Evolutionary conservation across 2,888 invertebrate species (phyloP), one percentile per base, ranked within the genome.

Genomic region (Pyrrhia umbra): DNA sequence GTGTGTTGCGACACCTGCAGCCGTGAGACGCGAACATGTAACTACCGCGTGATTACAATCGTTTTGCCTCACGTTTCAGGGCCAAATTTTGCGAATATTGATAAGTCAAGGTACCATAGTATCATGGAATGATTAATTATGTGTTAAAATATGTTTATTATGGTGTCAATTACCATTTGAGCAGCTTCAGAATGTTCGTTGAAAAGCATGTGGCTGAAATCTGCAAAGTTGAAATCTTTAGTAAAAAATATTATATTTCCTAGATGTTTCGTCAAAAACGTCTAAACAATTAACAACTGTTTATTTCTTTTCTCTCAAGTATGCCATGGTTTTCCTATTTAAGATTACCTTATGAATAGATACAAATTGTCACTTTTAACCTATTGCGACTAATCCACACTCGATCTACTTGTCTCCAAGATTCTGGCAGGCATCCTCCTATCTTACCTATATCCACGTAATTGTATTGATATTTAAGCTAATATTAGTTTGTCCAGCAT

Each of bases 401-500:
- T n/a, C 13, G n/a, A n/a, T 21, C 43, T 13, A 16, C n/a, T 8
- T 13, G 3, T 20, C 6, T 45, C 30, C 25, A 21, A 18, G 8
- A 40, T 50, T 50, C 13, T 51, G 30, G 16, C 8, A 21, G n/a
- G 2, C 45, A 46, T 40, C 1, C 15, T 55, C 16, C 30, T 46
- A 13, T 16, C 51, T 23, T 4, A 52, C n/a, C n/a, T 52, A 52
- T 45, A 2, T 55, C 9, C 21, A 37, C 15, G 13, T 61, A 2
- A 18, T 40, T 21, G 5, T 49, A n/a, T 51, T 46, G 13, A 46
- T 62, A 46, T 55, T 55, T 46, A 40, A 63, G 52, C 68, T 64
- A 75, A 68, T 68, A 57, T 75, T 68, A 75, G 57, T 51, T 42
- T 55, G 40, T 30, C 56, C 51, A 23, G 18, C 42, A 21, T 56